These are phyloP conservation scores for Heliconius ismenius DNA, from an alignment of 2,888 invertebrate genomes.

Conservation along the genomic window DNA sequence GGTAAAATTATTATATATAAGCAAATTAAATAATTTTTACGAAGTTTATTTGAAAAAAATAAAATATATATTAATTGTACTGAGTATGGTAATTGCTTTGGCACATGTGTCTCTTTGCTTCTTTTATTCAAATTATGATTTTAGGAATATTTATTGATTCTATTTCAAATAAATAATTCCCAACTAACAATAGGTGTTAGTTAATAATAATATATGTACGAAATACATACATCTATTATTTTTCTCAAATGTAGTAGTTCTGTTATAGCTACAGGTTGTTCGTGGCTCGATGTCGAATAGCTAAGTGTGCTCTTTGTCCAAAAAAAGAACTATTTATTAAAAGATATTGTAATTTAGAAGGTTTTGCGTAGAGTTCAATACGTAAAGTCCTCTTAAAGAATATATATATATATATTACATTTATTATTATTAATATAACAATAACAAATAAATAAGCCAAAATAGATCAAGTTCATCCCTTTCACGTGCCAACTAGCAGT, in stretches of 20 bases:
- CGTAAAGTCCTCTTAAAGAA: not conserved
- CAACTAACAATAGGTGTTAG: not conserved
- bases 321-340: too few species aligned
- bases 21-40: not conserved
- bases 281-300: too few species aligned
- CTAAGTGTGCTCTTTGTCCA: too few species aligned
- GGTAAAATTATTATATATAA: not conserved
- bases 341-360: not conserved
- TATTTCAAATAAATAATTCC: not conserved
- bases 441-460: not conserved
- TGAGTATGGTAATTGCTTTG: not conserved
- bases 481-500: constrained; percentile 19
- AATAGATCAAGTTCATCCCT: not conserved
- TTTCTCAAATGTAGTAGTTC: too few species aligned
- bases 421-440: not conserved
- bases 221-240: not conserved
- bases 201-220: not conserved
- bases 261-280: too few species aligned
- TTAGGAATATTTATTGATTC: not conserved
- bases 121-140: not conserved
- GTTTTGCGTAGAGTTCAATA: not conserved
- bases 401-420: too few species aligned
- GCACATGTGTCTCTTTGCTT: not conserved
- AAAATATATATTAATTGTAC: not conserved
- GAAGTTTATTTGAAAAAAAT: not conserved